Conservation (phyloP, 2,797 vertebrate genomes). For the Falco berigora region DNA sequence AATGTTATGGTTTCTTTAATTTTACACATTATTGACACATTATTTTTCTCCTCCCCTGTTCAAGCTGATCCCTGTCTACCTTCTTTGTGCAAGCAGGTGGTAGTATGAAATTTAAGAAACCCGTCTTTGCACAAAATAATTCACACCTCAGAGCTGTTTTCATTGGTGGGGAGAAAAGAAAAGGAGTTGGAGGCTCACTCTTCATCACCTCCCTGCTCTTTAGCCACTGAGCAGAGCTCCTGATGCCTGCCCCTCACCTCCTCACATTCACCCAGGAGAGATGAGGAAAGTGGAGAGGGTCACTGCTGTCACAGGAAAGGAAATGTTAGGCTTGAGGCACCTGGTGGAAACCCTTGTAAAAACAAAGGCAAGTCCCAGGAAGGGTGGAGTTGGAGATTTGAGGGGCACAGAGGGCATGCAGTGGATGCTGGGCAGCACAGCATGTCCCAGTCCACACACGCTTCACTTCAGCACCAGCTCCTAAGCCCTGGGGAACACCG, state of each 20-base stretch:
- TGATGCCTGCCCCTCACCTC: not conserved
- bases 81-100: not conserved
- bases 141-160: not conserved
- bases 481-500: not conserved
- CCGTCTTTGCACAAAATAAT: not conserved
- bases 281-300: not conserved
- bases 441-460: not conserved
- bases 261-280: not conserved
- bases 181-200: not conserved
- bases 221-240: not conserved
- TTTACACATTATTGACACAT: not conserved
- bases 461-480: fast-evolving
- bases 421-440: not conserved
- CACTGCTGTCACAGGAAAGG: not conserved
- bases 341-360: not conserved
- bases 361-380: not conserved
- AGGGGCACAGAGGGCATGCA: not conserved
- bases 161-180: not conserved
- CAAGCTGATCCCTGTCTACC: not conserved
- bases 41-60: not conserved
- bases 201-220: not conserved
- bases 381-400: not conserved
- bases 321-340: not conserved
- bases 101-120: not conserved
- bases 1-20: not conserved